phyloP scores from a whole-genome alignment of 1,140 invertebrate genomes.

The Acromyrmex heyeri region DNA sequence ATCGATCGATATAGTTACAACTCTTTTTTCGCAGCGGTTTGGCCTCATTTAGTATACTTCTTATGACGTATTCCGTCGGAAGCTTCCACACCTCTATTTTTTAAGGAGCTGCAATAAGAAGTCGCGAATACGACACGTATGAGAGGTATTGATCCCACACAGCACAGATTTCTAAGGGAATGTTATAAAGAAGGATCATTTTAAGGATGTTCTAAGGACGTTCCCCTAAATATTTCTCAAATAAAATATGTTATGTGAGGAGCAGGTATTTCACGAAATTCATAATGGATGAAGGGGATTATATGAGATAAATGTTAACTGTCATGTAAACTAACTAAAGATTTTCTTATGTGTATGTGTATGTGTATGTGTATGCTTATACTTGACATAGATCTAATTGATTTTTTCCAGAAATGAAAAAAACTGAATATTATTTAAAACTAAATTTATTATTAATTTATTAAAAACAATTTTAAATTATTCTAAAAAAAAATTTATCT shows the following conservation, averaged over 20 bases:
- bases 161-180: no score
- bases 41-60: constrained; percentile 17
- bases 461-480: constrained; percentile 2
- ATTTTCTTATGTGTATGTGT: not conserved
- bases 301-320: not conserved
- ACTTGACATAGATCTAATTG: not conserved
- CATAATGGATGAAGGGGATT: not conserved
- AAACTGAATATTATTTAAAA: not conserved
- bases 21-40: constrained; percentile 25
- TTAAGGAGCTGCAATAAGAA: not conserved
- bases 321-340: not conserved
- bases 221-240: no score
- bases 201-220: no score
- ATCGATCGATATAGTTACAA: constrained; percentile 32
- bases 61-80: constrained; percentile 10
- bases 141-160: not conserved
- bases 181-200: no score
- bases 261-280: not conserved
- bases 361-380: no score
- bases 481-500: not conserved
- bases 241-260: no score
- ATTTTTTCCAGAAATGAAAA: not conserved
- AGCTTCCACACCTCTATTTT: not conserved
- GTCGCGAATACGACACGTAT: not conserved
- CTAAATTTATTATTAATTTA: not conserved